Conservation (phyloP, 2,888 invertebrate genomes). For the Leucophenga montana region DNA sequence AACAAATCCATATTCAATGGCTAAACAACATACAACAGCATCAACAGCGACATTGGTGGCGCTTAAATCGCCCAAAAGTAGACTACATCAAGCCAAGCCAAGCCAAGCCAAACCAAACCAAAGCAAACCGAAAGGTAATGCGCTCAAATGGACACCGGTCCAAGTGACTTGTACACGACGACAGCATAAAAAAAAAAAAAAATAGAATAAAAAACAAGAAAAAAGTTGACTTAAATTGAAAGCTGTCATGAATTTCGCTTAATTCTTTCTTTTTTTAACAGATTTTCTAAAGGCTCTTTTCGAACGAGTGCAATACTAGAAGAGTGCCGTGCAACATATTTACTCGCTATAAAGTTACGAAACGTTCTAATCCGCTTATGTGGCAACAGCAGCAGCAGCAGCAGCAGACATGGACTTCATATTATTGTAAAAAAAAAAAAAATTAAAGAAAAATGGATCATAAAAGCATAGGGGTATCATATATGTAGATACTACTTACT, state of each 20-base stretch:
- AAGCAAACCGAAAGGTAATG: neutral
- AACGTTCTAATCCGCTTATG: slow-evolving; percentile 25
- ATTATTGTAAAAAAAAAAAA: too few species aligned
- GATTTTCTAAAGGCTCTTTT: neutral
- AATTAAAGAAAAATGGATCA: too few species aligned
- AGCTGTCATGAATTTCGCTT: slow-evolving; percentile 11
- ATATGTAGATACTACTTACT: slow-evolving; percentile 39
- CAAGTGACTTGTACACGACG: neutral
- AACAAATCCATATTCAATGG: slow-evolving; percentile 18
- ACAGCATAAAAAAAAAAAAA: slow-evolving; percentile 7
- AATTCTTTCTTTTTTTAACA: neutral
- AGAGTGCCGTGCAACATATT: neutral
- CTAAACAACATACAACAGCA: too few species aligned
- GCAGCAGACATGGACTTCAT: neutral
- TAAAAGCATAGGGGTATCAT: too few species aligned
- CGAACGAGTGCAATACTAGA: neutral
- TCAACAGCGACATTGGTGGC: slow-evolving; percentile 7
- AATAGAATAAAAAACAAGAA: slow-evolving; percentile 1
- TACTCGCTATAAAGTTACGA: slow-evolving; percentile 14
- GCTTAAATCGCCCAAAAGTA: neutral
- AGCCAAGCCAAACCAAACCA: too few species aligned
- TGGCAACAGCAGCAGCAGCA: neutral
- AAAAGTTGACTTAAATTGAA: slow-evolving; percentile 11
- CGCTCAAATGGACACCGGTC: neutral
- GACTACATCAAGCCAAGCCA: too few species aligned